Evolutionary conservation across 2,797 vertebrate genomes (phyloP).

Genomic region (Brachyrhaphis roseni): DNA sequence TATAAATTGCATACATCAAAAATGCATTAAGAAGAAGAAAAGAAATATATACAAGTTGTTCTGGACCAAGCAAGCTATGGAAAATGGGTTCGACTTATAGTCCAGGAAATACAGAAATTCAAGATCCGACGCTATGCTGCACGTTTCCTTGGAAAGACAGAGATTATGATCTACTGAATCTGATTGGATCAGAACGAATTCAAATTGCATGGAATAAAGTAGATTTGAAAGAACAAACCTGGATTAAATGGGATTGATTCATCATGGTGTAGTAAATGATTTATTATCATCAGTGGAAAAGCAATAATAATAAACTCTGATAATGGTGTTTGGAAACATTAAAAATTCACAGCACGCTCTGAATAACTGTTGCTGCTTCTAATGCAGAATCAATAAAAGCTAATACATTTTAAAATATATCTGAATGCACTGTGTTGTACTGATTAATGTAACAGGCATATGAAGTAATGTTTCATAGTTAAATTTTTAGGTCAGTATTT

Average conservation of each 20-base stretch:
- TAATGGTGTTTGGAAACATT: not conserved
- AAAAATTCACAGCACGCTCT: not conserved
- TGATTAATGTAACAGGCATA: not conserved
- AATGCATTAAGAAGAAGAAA: no score
- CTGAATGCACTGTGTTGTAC: not conserved
- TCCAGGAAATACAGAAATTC: not conserved
- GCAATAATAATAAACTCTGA: not conserved
- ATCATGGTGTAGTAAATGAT: not conserved
- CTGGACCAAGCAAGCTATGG: no score
- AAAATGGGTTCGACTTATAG: no score
- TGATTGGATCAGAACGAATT: not conserved
- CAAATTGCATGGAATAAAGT: not conserved
- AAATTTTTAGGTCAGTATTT: not conserved
- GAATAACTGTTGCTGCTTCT: not conserved
- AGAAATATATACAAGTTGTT: no score
- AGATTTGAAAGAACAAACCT: not conserved
- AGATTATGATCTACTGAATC: not conserved
- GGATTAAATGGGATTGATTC: not conserved
- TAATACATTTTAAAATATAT: not conserved
- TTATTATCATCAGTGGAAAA: not conserved
- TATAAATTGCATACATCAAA: no score
- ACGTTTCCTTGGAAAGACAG: not conserved
- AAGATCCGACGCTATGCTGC: not conserved
- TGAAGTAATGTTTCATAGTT: not conserved
- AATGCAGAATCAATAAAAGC: not conserved